These are phyloP conservation scores for Caiman crocodilus DNA, from an alignment of 2,797 vertebrate genomes.

Conservation along the genomic window DNA sequence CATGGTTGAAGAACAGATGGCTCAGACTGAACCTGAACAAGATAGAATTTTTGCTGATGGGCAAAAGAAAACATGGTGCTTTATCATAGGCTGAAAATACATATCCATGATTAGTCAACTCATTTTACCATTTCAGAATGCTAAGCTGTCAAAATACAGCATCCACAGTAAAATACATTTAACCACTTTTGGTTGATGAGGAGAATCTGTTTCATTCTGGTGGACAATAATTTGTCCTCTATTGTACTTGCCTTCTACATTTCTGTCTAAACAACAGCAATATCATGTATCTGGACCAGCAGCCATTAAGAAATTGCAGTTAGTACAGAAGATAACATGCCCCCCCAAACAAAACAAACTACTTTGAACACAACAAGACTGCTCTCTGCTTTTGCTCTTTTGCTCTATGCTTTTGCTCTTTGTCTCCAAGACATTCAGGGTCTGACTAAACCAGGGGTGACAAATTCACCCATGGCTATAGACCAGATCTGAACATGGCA, in stretches of 20 bases:
- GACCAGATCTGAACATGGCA: no score
- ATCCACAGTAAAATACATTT: background rate
- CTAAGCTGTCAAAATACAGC: accelerated
- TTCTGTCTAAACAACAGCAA: background rate
- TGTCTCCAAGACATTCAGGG: background rate
- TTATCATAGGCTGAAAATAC: no score
- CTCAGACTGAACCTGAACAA: no score
- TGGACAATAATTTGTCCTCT: background rate
- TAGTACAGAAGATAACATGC: background rate
- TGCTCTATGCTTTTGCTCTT: background rate
- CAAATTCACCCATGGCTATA: no score
- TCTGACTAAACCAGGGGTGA: background rate
- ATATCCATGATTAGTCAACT: no score
- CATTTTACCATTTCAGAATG: background rate
- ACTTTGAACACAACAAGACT: background rate
- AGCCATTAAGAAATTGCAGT: background rate
- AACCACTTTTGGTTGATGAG: background rate
- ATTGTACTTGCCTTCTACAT: background rate
- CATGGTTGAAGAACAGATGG: no score
- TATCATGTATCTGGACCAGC: background rate
- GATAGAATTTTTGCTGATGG: background rate
- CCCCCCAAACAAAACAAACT: background rate
- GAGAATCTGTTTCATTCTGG: background rate
- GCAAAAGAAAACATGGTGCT: background rate
- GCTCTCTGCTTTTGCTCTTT: background rate